Percentiles rank a stretch among this genome's conserved stretches.
Evolutionary conservation across 2,888 invertebrate species (phyloP).

Genomic region (Brenthis daphne): DNA sequence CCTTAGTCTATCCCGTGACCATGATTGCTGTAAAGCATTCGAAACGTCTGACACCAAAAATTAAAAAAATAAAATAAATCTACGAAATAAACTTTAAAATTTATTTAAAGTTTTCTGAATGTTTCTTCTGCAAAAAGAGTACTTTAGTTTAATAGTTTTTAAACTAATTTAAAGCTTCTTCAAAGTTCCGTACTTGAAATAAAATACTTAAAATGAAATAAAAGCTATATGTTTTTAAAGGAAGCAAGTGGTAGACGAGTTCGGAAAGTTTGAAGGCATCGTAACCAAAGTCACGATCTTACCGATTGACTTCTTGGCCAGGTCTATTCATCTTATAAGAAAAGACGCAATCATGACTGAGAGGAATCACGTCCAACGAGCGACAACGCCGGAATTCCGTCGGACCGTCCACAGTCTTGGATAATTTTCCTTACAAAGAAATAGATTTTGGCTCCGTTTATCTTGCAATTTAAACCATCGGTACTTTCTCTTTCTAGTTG

Average conservation of each 20-base stretch:
- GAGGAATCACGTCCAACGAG: slow-evolving; percentile 74
- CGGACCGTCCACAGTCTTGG: slow-evolving; percentile 48
- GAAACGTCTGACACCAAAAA: no score
- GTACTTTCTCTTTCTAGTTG: background rate
- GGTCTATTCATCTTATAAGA: slow-evolving; percentile 67
- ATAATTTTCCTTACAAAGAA: slow-evolving; percentile 42
- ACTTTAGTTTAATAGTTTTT: no score
- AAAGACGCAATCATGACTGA: slow-evolving; percentile 72
- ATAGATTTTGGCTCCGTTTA: slow-evolving; percentile 25
- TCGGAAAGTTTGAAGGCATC: slow-evolving; percentile 8
- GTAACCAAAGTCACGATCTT: slow-evolving; percentile 52
- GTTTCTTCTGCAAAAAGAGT: no score
- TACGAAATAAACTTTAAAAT: no score
- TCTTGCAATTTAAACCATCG: slow-evolving; percentile 12
- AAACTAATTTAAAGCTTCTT: background rate
- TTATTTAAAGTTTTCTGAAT: no score
- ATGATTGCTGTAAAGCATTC: no score
- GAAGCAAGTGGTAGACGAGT: background rate
- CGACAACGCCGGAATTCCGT: slow-evolving; percentile 77
- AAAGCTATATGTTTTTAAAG: slow-evolving; percentile 12
- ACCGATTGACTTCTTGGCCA: slow-evolving; percentile 61
- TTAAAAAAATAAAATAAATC: no score
- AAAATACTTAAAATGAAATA: background rate
- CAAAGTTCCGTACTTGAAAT: slow-evolving; percentile 3
- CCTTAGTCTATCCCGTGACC: no score